Base-by-base conservation (phyloP, 2,888 invertebrate species). In the Podotricha telesiphe region DNA sequence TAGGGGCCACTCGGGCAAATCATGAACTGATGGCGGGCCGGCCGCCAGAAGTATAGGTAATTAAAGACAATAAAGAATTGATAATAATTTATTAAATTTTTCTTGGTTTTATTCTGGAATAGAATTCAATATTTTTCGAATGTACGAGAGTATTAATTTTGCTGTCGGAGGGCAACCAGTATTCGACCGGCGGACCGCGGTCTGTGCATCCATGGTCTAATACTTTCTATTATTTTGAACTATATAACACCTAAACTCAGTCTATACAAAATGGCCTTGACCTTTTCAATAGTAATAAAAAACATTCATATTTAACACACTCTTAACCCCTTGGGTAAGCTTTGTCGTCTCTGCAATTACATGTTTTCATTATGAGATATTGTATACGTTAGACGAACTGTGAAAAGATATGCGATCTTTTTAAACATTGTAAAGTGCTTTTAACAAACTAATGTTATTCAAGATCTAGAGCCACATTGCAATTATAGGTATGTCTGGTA, bases 401-500 rank as follows among this genome's bases (percentile, higher is more conserved):
- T 72, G 62, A 65, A 72, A 69, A 67, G 65, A 47, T 28, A 28
- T 50, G 59, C 56, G 67, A 65, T 67, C 70, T 70, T 61, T 71
- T 69, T 56, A 37, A 48, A 40, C 45, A 51, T 62, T 65, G 20
- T 67, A 63, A 68, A 65, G 45, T 51, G 51, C 42, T 50, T 47
- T 48, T 28, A 67, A 61, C 61, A 62, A 65, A 68, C 45, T 64
- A 56, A 62, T 64, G 42, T 47, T 55, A 61, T 65, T 42, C 56
- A 58, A 55, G 37, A 65, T 56, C 17, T 37, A 34, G 19, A 17
- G 4, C 1, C n/a, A 17, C n/a, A n/a, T n/a, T n/a, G n/a, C n/a
- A n/a, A n/a, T n/a, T n/a, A n/a, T n/a, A n/a, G n/a, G n/a, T n/a
- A n/a, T n/a, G n/a, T n/a, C n/a, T n/a, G n/a, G n/a, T n/a, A n/a